Base-by-base conservation (phyloP, 1,140 invertebrate genomes). In the Brachionus rubens region DNA sequence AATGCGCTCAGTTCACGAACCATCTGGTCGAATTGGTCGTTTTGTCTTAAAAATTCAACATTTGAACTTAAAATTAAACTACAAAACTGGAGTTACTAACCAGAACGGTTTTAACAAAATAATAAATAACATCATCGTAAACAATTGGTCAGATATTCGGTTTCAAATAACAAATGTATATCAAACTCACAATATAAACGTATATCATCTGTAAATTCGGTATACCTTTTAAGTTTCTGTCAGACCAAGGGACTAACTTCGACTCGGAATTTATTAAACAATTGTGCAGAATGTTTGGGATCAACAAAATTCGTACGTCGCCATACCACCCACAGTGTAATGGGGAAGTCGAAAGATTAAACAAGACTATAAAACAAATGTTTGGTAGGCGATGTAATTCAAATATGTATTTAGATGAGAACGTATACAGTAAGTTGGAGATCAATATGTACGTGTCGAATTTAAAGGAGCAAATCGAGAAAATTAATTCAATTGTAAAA, bases 361-460 rank as follows among this genome's bases (percentile, higher is more conserved):
- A 41, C 59, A 65, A 14, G 36, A 65, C 59, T 1, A 54, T 54
- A 21, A 54, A 54, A 26, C 50, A 54, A 54, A 54, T 54, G 19
- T 36, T 36, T 36, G 33, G 33, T 36, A 36, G 33, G 33, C 33
- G 33, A 36, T 36, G 33, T 36, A 36, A 36, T 36, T 36, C 33
- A 36, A 36, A 36, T 9, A 5, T 36, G 33, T 36, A 36, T 36
- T 36, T 36, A 9, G 33, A 36, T 9, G 33, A 36, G 3, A 9
- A 36, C 9, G 33, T 36, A 9, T 36, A 36, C 33, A 36, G 3
- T 36, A 36, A 36, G 33, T 9, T 36, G 3, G 33, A 36, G 33
- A 36, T 36, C 33, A 36, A 36, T 36, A 36, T 9, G 9, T 36
- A 36, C 9, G 33, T 36, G 4, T 36, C 33, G 9, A 36, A 36